Evolutionary conservation across 2,888 invertebrate species (phyloP).

Genomic region (Helleia helle): DNA sequence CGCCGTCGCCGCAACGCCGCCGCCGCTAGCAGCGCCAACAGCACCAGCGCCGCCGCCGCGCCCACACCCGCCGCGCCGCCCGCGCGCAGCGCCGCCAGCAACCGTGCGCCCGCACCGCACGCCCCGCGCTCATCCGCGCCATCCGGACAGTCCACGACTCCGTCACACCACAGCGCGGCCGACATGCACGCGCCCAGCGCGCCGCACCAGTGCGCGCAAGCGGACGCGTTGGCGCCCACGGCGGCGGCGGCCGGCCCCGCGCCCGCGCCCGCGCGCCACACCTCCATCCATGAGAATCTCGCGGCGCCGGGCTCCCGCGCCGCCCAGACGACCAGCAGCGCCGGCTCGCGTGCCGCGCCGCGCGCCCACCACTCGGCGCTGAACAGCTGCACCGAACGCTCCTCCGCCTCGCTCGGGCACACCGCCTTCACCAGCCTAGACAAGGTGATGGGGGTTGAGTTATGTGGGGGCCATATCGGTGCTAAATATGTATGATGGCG

Average conservation of each 20-base stretch:
- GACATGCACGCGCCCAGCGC: conserved; percentile 86
- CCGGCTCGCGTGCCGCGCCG: conserved; percentile 63
- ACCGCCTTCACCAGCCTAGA: conserved; percentile 75
- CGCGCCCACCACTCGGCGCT: conserved; percentile 82
- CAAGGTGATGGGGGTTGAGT: no score
- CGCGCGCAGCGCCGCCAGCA: conserved; percentile 76
- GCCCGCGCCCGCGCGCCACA: conserved; percentile 80
- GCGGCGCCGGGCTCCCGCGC: conserved; percentile 87
- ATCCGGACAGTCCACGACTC: conserved; percentile 75
- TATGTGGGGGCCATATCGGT: no score
- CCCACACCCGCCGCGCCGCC: conserved; percentile 54
- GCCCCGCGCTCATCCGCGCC: conserved; percentile 79
- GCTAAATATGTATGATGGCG: no score
- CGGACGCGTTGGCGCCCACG: conserved; percentile 38
- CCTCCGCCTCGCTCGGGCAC: conserved; percentile 81
- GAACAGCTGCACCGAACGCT: conserved; percentile 83
- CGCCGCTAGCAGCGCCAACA: conserved; percentile 50
- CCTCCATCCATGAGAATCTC: conserved; percentile 83
- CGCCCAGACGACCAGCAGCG: conserved; percentile 87
- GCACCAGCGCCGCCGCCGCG: conserved; percentile 67
- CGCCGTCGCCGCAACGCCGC: conserved; percentile 70
- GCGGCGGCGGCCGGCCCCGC: conserved; percentile 52
- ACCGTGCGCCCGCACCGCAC: conserved; percentile 39
- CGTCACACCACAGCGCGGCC: conserved; percentile 69
- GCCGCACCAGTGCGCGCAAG: conserved; percentile 69